Evolutionary conservation across 2,888 invertebrate genomes (phyloP).

Genomic region (Sminthurinus aureus): DNA sequence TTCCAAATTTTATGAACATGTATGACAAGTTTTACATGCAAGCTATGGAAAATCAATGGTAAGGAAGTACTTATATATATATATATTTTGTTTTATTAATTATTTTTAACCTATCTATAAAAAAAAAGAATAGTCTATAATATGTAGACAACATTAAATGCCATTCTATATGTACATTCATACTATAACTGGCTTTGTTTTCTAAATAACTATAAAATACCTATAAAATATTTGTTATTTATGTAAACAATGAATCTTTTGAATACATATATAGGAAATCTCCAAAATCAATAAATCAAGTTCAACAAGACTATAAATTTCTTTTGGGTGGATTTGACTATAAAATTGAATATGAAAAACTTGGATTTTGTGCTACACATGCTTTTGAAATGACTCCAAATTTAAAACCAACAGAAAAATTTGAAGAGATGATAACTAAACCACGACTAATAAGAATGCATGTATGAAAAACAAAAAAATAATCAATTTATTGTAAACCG

Average conservation of each 20-base stretch:
- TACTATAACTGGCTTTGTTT: no score
- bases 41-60: background rate
- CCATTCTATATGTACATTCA: background rate
- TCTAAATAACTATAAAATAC: no score
- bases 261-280: background rate
- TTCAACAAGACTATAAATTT: constrained; percentile 3
- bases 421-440: no score
- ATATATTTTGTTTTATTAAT: background rate
- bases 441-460: no score
- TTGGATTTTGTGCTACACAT: constrained; percentile 30
- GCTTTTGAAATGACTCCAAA: constrained; percentile 21
- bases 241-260: background rate
- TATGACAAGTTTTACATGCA: background rate
- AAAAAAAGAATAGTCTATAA: background rate
- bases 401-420: background rate
- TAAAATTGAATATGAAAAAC: constrained; percentile 15
- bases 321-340: constrained; percentile 22
- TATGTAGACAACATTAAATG: background rate
- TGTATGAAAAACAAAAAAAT: no score
- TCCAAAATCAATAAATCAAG: background rate
- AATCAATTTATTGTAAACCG: no score
- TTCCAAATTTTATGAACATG: constrained; percentile 2
- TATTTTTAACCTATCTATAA: background rate
- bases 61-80: no score
- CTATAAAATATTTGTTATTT: no score